Evolutionary conservation across 2,888 invertebrate species (phyloP).

Genomic region (Oscheius sp.): DNA sequence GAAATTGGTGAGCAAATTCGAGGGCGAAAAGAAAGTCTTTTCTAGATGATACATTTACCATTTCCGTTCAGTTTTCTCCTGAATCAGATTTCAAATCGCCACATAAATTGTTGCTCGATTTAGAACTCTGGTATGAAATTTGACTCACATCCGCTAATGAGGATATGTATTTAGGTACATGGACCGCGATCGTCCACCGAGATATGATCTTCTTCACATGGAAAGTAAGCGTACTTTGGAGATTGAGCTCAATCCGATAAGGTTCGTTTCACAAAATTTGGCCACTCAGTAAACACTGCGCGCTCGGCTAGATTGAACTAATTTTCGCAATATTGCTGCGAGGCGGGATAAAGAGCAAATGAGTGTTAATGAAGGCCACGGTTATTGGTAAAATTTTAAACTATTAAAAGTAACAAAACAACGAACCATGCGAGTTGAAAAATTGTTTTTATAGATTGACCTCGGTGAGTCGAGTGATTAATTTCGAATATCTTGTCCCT

Average conservation of each 20-base stretch:
- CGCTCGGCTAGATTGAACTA: slow-evolving; percentile 5
- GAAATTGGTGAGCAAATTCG: slow-evolving; percentile 30
- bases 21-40: background rate
- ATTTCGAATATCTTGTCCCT: slow-evolving; percentile 52
- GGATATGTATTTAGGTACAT: slow-evolving; percentile 36
- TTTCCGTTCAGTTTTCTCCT: slow-evolving; percentile 35
- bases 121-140: slow-evolving; percentile 39
- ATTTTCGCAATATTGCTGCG: slow-evolving; percentile 11
- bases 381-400: background rate
- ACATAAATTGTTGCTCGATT: slow-evolving; percentile 33
- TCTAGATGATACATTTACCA: slow-evolving; percentile 40
- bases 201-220: slow-evolving; percentile 25
- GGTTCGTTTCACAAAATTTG: slow-evolving; percentile 20
- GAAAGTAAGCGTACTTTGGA: slow-evolving; percentile 25
- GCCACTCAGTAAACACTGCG: slow-evolving; percentile 7
- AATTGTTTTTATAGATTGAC: slow-evolving; percentile 18
- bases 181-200: slow-evolving; percentile 42
- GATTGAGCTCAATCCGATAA: slow-evolving; percentile 26
- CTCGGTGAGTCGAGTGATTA: slow-evolving; percentile 46
- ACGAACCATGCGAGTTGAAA: too few species aligned
- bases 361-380: background rate
- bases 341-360: background rate
- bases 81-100: slow-evolving; percentile 31
- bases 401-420: background rate
- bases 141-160: background rate